Evolutionary conservation across 2,888 invertebrate species (phyloP).

Genomic region (Drosophila ezoana): DNA sequence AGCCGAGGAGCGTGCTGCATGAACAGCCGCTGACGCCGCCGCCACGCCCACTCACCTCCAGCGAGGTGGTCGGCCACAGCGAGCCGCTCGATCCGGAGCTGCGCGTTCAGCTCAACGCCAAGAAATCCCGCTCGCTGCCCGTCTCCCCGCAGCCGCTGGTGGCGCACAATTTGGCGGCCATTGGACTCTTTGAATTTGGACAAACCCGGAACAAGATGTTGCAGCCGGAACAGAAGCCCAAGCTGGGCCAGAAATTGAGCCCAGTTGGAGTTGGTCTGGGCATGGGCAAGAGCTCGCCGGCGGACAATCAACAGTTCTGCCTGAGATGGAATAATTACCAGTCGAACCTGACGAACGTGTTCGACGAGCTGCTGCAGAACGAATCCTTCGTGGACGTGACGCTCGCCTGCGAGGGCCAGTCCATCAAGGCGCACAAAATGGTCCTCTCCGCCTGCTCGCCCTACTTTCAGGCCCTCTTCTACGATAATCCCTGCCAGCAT

Average conservation of each 20-base stretch:
- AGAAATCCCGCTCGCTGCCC: constrained; percentile 82
- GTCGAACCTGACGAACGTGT: constrained; percentile 91
- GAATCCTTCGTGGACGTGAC: constrained; percentile 97
- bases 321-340: constrained; percentile 97
- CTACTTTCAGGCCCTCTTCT: constrained; percentile 95
- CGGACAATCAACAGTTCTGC: constrained; percentile 91
- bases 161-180: constrained; percentile 59
- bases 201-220: constrained; percentile 21
- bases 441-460: constrained; percentile 97
- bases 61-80: constrained; percentile 77
- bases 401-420: constrained; percentile 95
- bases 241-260: constrained; percentile 8
- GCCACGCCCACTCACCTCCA: constrained; percentile 82
- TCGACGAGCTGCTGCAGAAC: constrained; percentile 94
- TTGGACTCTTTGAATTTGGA: constrained; percentile 73
- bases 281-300: constrained; percentile 15
- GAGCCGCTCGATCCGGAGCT: constrained; percentile 74
- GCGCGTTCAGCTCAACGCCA: constrained; percentile 65
- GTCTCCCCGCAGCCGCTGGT: constrained; percentile 78
- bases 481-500: constrained; percentile 96
- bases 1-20: constrained; percentile 35
- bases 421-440: constrained; percentile 96
- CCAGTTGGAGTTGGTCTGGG: not conserved
- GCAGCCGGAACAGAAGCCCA: constrained; percentile 36
- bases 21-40: constrained; percentile 76